Evolutionary conservation across 2,888 invertebrate species (phyloP).

Genomic region (Blastobasis adustella): DNA sequence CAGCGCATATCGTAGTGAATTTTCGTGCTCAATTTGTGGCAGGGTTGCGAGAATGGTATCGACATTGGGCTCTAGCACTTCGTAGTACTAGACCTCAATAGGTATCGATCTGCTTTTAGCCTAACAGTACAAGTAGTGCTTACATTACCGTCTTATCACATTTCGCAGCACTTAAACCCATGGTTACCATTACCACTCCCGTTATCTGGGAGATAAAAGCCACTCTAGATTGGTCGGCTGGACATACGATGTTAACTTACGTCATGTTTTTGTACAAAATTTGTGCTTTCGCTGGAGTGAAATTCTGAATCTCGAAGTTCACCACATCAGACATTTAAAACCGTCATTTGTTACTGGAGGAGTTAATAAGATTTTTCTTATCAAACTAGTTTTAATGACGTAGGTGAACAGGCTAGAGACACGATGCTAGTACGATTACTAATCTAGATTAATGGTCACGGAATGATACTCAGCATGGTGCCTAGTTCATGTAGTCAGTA

Average conservation of each 20-base stretch:
- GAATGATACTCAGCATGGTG: constrained; percentile 28
- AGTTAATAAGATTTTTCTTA: too few species aligned
- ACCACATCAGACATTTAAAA: too few species aligned
- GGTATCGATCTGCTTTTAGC: constrained; percentile 11
- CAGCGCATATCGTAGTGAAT: too few species aligned
- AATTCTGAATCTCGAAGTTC: too few species aligned
- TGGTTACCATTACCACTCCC: constrained; percentile 34
- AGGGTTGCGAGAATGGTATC: too few species aligned
- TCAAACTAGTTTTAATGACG: too few species aligned
- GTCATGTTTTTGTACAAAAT: neutral
- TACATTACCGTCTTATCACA: constrained; percentile 23
- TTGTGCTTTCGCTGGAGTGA: neutral
- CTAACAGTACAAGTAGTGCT: constrained; percentile 16
- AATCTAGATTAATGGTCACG: constrained; percentile 34
- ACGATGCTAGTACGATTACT: constrained; percentile 25
- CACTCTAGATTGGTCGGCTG: constrained; percentile 47
- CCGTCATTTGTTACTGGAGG: too few species aligned
- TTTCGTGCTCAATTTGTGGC: too few species aligned
- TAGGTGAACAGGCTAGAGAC: too few species aligned
- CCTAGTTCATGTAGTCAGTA: too few species aligned
- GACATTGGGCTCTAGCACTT: too few species aligned
- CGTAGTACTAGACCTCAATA: too few species aligned
- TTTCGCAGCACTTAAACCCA: constrained; percentile 37
- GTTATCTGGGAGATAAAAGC: constrained; percentile 50
- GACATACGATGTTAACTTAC: neutral